These are phyloP conservation scores for Caretta caretta DNA, from an alignment of 2,113 vertebrate species.

Conservation along the genomic window DNA sequence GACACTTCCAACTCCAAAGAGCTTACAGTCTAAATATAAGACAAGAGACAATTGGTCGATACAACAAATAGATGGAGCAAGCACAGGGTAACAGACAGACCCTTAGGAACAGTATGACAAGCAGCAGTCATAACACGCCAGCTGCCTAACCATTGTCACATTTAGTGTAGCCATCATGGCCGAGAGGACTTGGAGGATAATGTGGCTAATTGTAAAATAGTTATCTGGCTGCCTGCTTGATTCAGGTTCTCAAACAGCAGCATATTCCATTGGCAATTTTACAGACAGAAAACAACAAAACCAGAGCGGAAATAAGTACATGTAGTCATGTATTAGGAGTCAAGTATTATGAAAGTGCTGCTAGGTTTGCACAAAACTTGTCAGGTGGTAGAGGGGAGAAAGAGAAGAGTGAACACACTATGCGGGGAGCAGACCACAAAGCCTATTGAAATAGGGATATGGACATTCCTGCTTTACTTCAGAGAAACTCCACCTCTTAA, in stretches of 20 bases:
- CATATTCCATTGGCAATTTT: not conserved
- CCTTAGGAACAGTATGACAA: not conserved
- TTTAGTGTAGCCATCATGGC: not conserved
- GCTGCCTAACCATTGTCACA: not conserved
- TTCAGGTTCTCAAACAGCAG: not conserved
- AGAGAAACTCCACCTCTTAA: not conserved
- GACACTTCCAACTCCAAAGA: not conserved
- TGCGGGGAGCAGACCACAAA: not conserved
- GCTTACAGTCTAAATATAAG: not conserved
- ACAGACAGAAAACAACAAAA: not conserved
- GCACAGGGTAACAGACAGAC: not conserved
- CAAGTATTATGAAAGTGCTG: not conserved
- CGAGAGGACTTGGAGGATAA: not conserved
- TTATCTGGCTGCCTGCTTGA: not conserved
- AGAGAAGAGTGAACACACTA: not conserved
- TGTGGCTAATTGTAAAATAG: not conserved
- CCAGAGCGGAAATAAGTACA: not conserved
- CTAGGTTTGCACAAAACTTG: not conserved
- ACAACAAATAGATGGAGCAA: not conserved
- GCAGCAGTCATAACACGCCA: not conserved
- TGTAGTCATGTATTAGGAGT: not conserved
- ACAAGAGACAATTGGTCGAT: not conserved
- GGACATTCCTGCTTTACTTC: constrained; percentile 14
- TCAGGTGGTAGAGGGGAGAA: not conserved
- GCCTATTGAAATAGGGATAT: not conserved